phyloP scores from a whole-genome alignment of 2,888 invertebrate species.

The Automeris io region DNA sequence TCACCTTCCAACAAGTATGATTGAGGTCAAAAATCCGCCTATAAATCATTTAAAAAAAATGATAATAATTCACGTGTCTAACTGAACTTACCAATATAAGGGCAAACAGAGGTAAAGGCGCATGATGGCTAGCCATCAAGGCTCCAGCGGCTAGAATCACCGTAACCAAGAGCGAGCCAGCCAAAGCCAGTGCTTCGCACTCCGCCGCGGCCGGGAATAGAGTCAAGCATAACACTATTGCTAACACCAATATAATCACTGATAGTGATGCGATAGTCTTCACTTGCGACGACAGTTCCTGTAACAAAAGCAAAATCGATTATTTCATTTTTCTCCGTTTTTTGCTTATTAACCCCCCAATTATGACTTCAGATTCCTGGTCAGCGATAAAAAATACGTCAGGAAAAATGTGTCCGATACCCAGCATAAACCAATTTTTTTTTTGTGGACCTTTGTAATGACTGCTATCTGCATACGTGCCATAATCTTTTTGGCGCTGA shows the following conservation, averaged over 20 bases:
- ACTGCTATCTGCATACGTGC: too few species aligned
- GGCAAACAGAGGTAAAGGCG: constrained; percentile 84
- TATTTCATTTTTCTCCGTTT: too few species aligned
- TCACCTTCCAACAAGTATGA: too few species aligned
- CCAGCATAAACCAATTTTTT: too few species aligned
- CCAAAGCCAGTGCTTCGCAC: constrained; percentile 78
- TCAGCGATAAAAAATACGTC: too few species aligned
- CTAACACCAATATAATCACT: constrained; percentile 68
- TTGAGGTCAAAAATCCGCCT: too few species aligned
- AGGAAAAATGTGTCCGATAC: too few species aligned
- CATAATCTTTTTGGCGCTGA: too few species aligned
- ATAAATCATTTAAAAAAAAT: too few species aligned
- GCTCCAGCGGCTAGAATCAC: constrained; percentile 77
- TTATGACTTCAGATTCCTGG: neutral
- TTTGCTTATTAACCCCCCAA: neutral
- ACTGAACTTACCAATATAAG: constrained; percentile 81
- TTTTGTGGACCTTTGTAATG: too few species aligned
- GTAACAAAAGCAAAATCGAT: constrained; percentile 39
- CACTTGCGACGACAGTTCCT: constrained; percentile 71
- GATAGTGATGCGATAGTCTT: constrained; percentile 67
- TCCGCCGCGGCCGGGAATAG: constrained; percentile 78
- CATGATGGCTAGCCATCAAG: constrained; percentile 79
- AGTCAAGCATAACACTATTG: constrained; percentile 69
- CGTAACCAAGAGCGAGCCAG: constrained; percentile 79
- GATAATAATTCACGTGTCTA: too few species aligned